phyloP scores from a whole-genome alignment of 2,113 vertebrate species.

The Mystacornis crossleyi region DNA sequence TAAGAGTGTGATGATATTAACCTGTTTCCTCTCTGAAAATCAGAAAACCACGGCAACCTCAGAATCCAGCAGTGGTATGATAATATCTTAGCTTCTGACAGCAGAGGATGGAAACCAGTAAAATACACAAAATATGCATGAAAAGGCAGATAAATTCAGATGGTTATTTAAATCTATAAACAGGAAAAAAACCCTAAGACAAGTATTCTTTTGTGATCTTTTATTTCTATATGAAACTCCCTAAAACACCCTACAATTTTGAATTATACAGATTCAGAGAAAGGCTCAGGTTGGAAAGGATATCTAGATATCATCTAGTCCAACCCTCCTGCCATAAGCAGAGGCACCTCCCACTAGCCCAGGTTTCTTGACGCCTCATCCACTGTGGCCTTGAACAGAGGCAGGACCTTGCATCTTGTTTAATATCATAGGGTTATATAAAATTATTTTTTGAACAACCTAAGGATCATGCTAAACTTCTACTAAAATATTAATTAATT shows the following conservation, averaged over 20 bases:
- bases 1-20: neutral
- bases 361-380: neutral
- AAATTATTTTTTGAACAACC: neutral
- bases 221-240: neutral
- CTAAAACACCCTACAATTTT: neutral
- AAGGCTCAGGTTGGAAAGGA: neutral
- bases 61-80: neutral
- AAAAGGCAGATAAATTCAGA: neutral
- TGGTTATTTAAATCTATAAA: neutral
- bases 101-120: neutral
- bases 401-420: neutral
- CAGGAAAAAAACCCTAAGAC: neutral
- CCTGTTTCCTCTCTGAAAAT: neutral
- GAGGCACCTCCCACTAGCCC: accelerated
- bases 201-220: neutral
- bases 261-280: neutral
- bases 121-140: neutral
- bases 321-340: accelerated
- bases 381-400: neutral
- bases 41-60: neutral
- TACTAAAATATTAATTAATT: neutral
- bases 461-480: neutral
- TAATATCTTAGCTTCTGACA: neutral
- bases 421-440: neutral
- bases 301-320: neutral